phyloP scores from a whole-genome alignment of 2,888 invertebrate genomes.

The Epinotia bilunana region DNA sequence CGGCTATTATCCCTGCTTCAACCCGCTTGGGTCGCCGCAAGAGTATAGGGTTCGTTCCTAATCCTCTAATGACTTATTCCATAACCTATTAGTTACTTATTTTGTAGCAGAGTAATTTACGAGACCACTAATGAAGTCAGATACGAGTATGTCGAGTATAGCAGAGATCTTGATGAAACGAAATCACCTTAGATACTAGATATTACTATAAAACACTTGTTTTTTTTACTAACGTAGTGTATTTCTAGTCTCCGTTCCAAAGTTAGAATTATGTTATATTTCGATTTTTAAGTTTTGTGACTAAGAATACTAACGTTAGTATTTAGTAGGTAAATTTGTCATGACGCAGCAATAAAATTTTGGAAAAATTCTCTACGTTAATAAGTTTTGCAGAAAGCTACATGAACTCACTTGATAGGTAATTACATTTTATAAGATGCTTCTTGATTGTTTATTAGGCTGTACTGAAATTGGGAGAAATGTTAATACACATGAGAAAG shows the following conservation, averaged over 20 bases:
- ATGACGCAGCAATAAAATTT: conserved; percentile 19
- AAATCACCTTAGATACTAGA: conserved; percentile 15
- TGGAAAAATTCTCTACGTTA: conserved; percentile 1
- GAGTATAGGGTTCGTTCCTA: conserved; percentile 29
- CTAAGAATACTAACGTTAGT: conserved; percentile 1
- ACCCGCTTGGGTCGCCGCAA: conserved; percentile 37
- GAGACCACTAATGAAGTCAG: conserved; percentile 15
- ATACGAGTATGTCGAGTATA: not conserved
- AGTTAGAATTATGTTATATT: conserved; percentile 28
- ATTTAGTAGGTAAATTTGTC: not conserved
- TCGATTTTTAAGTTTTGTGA: conserved; percentile 13
- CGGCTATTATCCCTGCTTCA: conserved; percentile 46
- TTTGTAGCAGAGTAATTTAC: conserved; percentile 29
- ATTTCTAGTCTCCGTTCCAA: conserved; percentile 44
- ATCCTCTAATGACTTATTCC: conserved; percentile 35
- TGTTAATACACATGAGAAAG: conserved; percentile 1
- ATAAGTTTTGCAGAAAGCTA: not conserved
- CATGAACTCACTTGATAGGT: conserved; percentile 20
- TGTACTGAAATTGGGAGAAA: not conserved
- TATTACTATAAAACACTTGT: conserved; percentile 12
- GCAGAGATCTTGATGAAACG: not conserved
- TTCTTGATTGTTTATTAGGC: conserved; percentile 6
- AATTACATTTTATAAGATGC: conserved; percentile 33
- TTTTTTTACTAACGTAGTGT: conserved; percentile 21
- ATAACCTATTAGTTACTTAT: conserved; percentile 26